A percentile compares a stretch with the other conserved stretches of the same genome.
phyloP scores from a whole-genome alignment of 2,797 vertebrate genomes.

The Caiman crocodilus region DNA sequence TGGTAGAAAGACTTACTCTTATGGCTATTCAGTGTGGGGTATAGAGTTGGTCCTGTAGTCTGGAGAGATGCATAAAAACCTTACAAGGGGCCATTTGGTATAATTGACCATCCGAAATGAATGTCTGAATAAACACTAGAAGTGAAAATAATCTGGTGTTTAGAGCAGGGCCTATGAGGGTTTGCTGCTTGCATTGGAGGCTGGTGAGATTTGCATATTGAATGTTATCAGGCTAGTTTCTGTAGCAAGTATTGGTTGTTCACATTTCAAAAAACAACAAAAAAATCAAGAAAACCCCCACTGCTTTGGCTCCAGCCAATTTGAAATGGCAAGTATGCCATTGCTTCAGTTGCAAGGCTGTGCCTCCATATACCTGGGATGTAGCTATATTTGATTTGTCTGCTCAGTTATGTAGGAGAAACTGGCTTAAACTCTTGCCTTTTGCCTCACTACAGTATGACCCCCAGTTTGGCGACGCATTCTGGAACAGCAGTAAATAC shows the following conservation, averaged over 20 bases:
- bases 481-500: constrained; percentile 97
- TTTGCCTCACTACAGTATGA: constrained; percentile 87
- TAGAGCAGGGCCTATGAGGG: not conserved
- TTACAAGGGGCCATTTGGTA: fast-evolving
- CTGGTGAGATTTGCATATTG: not conserved
- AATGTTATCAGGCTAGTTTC: too few relatives aligned
- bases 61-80: not conserved
- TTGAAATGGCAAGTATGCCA: too few relatives aligned
- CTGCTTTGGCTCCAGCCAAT: too few relatives aligned
- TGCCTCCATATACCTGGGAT: too few relatives aligned
- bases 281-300: too few relatives aligned
- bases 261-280: too few relatives aligned
- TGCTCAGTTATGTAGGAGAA: not conserved
- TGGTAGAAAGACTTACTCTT: not conserved
- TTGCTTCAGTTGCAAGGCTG: too few relatives aligned
- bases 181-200: not conserved
- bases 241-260: too few relatives aligned
- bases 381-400: too few relatives aligned
- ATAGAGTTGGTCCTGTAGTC: too few relatives aligned
- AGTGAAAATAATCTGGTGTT: not conserved
- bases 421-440: not conserved
- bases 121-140: not conserved
- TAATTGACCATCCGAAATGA: not conserved
- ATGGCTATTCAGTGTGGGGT: too few relatives aligned
- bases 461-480: constrained; percentile 94